Evolutionary conservation across 2,888 invertebrate species (phyloP), one percentile per base, ranked within the genome.

Genomic region (Leptura quadrifasciata): DNA sequence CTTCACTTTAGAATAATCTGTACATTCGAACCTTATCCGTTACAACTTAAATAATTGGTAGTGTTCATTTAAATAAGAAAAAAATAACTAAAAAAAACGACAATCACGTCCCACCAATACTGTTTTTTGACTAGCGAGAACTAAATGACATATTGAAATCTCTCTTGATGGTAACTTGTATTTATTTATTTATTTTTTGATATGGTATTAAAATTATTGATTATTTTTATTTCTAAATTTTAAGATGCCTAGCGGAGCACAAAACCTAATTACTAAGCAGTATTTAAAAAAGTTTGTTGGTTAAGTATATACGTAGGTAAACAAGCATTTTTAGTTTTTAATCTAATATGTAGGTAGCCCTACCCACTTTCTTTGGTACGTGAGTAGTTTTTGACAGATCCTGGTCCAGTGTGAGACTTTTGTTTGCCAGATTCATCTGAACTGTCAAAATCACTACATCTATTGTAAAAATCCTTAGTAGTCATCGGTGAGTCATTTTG

Each of bases 11-110:
- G 35, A 35, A 18, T 63, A 63, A 35, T 27, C 18, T 39, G 63
- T 63, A 35, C 39, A 35, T 63, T 61, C 39, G 20, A 39, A 63
- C 10, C 17, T 35, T 63, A 63, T 18, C 31, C 0, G 18, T 21
- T 57, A 31, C 4, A 35, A 35, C 18, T 20, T 61, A 35, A 31
- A 35, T 47, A 8, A 5, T 63, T 35, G 12, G 9, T 47, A 64
- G 20, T 64, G 39, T 64, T 35, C 39, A 31, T 64, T 39, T 64
- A 20, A 64, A 64, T 64, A 20, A 18, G 12, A 64, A 18, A 47
- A 31, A 64, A 61, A n/a, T 10, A 8, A n/a, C n/a, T 17, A 31
- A 61, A 61, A 31, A 35, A 35, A 18, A 58, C 27, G 61, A 61
- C 31, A 61, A 61, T 61, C 61, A 61, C n/a, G 21, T 58, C 47